These are phyloP conservation scores for Podilymbus podiceps DNA, from an alignment of 2,113 vertebrate species.

Conservation along the genomic window DNA sequence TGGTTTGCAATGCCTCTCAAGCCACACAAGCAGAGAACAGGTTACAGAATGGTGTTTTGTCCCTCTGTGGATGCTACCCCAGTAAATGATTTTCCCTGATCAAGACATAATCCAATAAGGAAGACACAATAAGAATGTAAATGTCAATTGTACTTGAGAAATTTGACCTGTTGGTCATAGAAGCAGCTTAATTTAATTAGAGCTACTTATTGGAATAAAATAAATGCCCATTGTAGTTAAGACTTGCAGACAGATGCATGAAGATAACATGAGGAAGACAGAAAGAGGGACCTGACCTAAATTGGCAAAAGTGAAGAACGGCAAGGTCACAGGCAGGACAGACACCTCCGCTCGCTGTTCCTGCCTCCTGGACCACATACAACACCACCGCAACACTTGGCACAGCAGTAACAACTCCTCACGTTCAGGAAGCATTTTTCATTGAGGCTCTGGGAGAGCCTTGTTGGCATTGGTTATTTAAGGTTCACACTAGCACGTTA, in stretches of 20 bases:
- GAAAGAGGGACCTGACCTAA: background rate
- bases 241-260: background rate
- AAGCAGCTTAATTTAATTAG: conserved; percentile 43
- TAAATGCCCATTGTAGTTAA: conserved; percentile 4
- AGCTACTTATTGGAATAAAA: conserved; percentile 10
- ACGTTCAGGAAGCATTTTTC: accelerated
- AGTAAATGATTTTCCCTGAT: conserved; percentile 43
- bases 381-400: background rate
- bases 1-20: background rate
- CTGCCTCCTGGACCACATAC: background rate
- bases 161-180: conserved; percentile 35
- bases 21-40: background rate
- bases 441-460: background rate
- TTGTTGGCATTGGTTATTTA: background rate
- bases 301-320: background rate
- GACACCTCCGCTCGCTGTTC: background rate
- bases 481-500: background rate
- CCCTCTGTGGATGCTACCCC: background rate
- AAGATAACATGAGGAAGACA: background rate
- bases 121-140: conserved; percentile 53
- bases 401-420: background rate
- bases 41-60: background rate
- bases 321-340: background rate
- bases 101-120: conserved; percentile 48
- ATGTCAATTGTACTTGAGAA: conserved; percentile 55